Evolutionary conservation across 2,797 vertebrate genomes (phyloP).

Genomic region (Hippoglossus hippoglossus): DNA sequence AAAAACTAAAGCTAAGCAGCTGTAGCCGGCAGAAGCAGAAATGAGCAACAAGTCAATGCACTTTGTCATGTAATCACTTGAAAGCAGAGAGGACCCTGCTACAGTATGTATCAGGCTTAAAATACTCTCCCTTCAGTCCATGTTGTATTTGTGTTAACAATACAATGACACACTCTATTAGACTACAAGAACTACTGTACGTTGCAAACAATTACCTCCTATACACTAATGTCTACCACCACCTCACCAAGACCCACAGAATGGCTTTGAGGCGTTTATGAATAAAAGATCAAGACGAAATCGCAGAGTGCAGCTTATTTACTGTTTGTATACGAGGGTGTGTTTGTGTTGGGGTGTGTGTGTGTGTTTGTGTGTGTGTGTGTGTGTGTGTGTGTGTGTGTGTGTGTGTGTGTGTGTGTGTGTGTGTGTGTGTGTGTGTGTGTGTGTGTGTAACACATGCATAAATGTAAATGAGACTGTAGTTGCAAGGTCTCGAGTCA

Average conservation of each 20-base stretch:
- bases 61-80: slow-evolving; percentile 23
- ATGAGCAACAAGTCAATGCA: not conserved
- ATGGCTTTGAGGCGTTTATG: slow-evolving; percentile 33
- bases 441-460: slow-evolving; percentile 12
- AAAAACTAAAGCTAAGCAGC: slow-evolving; percentile 13
- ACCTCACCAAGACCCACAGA: slow-evolving; percentile 31
- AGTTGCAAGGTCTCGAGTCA: slow-evolving; percentile 41
- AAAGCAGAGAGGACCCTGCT: slow-evolving; percentile 20
- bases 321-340: too few relatives aligned
- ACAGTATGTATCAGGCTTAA: not conserved
- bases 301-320: slow-evolving; percentile 30
- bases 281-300: slow-evolving; percentile 48
- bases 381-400: too few relatives aligned
- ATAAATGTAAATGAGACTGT: slow-evolving; percentile 47
- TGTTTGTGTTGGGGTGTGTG: not conserved
- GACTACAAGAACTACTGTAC: not conserved
- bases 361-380: too few relatives aligned
- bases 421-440: too few relatives aligned
- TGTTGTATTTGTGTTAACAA: slow-evolving; percentile 5
- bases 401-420: too few relatives aligned
- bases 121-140: not conserved
- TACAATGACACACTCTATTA: not conserved
- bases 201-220: not conserved
- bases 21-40: not conserved
- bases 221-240: slow-evolving; percentile 8